These are phyloP conservation scores for Dexiosoma caninum DNA, from an alignment of 2,888 invertebrate species.

Conservation along the genomic window DNA sequence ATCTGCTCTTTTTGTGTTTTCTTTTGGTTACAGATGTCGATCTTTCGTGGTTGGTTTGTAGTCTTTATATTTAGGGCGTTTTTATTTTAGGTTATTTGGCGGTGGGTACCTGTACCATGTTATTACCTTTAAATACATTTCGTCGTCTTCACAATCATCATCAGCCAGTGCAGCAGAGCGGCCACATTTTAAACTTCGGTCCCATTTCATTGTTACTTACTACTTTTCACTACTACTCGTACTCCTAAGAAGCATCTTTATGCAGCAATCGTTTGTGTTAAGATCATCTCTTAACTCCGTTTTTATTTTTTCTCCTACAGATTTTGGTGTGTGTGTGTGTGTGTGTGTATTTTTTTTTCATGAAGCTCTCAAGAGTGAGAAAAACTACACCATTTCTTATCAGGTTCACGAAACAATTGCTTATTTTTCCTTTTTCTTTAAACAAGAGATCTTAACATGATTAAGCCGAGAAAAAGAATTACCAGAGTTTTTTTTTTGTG, in stretches of 20 bases:
- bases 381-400: conserved; percentile 72
- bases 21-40: conserved; percentile 51
- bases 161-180: conserved; percentile 34
- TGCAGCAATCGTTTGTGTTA: conserved; percentile 51
- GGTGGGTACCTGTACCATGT: conserved; percentile 67
- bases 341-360: conserved; percentile 25
- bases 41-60: conserved; percentile 62
- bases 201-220: conserved; percentile 14
- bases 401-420: conserved; percentile 70
- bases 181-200: conserved; percentile 26
- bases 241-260: conserved; percentile 49
- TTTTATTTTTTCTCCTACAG: conserved; percentile 7
- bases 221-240: conserved; percentile 44
- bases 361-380: conserved; percentile 70
- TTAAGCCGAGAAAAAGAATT: conserved; percentile 35
- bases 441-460: conserved; percentile 66
- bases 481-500: conserved; percentile 23
- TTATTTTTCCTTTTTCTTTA: conserved; percentile 66
- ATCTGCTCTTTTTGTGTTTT: neutral
- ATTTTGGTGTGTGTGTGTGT: neutral
- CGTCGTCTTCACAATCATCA: conserved; percentile 59
- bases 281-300: conserved; percentile 47
- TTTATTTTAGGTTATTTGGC: conserved; percentile 66
- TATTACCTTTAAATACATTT: conserved; percentile 70
- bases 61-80: conserved; percentile 69